Conservation (phyloP, 2,113 vertebrate species). For the Potamarius usumacintae region DNA sequence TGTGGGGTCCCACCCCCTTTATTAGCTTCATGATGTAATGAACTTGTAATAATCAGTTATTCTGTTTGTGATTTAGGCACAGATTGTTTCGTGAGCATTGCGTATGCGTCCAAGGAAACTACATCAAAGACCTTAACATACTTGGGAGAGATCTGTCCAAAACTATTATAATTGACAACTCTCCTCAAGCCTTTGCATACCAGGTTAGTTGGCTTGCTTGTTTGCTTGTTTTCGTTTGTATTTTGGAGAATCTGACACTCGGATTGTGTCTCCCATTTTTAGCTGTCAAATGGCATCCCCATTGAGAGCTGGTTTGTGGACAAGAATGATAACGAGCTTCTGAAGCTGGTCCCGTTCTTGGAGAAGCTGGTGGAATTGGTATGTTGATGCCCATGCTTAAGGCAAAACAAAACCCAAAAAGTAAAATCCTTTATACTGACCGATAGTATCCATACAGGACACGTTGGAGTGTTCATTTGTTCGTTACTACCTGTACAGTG, state of each 20-base stretch:
- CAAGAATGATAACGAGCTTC: conserved; percentile 97
- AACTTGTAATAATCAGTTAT: neutral
- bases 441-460: too few relatives aligned
- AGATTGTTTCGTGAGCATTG: conserved; percentile 98
- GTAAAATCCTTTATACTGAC: too few relatives aligned
- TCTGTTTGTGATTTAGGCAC: conserved; percentile 76
- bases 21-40: too few relatives aligned
- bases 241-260: conserved; percentile 30
- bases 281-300: conserved; percentile 99
- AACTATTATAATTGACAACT: conserved; percentile 99
- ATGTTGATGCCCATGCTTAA: conserved; percentile 44
- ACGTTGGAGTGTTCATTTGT: too few relatives aligned
- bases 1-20: too few relatives aligned
- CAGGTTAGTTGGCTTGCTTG: conserved; percentile 76
- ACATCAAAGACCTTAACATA: conserved; percentile 99
- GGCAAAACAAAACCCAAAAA: too few relatives aligned
- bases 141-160: conserved; percentile 98
- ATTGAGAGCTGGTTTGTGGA: conserved; percentile 99
- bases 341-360: conserved; percentile 98
- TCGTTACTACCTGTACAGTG: too few relatives aligned
- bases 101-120: conserved; percentile 98
- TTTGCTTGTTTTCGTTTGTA: neutral
- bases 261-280: conserved; percentile 24
- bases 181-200: conserved; percentile 99
- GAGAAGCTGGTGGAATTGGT: conserved; percentile 99